A percentile compares a stretch with the other conserved stretches of the same genome.
phyloP scores from a whole-genome alignment of 1,140 invertebrate species.

The Paralvinella palmiformis region DNA sequence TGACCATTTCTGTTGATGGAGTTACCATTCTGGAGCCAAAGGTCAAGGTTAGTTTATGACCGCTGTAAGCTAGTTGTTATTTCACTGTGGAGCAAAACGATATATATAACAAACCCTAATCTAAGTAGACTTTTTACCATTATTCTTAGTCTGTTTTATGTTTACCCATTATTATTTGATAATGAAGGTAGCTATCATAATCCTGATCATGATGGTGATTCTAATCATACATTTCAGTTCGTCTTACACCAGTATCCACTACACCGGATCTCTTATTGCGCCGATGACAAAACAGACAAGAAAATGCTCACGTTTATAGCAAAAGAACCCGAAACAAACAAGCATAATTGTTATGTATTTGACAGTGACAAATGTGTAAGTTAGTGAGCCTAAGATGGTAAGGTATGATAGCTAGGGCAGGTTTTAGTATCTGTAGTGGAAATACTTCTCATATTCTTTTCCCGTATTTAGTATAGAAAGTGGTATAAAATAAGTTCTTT shows the following conservation, averaged over 20 bases:
- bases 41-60: conserved; percentile 53
- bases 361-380: conserved; percentile 84
- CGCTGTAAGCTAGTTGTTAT: background rate
- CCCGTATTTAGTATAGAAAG: too few species aligned
- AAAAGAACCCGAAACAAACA: conserved; percentile 74
- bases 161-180: too few species aligned
- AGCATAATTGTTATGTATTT: conserved; percentile 92
- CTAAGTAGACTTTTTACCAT: background rate
- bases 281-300: conserved; percentile 95
- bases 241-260: conserved; percentile 91
- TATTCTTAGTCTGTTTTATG: too few species aligned
- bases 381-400: too few species aligned
- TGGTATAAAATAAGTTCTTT: too few species aligned
- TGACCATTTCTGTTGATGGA: conserved; percentile 90
- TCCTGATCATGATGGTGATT: background rate
- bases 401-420: too few species aligned
- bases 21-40: conserved; percentile 84
- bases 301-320: conserved; percentile 96
- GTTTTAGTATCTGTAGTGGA: too few species aligned
- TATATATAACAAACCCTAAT: background rate
- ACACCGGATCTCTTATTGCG: conserved; percentile 96
- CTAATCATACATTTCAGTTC: conserved; percentile 53
- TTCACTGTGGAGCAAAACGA: background rate
- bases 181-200: too few species aligned
- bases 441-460: too few species aligned